A percentile compares a stretch with the other conserved stretches of the same genome.
Conservation (phyloP, 2,888 invertebrate species). For the Drosophila pseudotakahashii region DNA sequence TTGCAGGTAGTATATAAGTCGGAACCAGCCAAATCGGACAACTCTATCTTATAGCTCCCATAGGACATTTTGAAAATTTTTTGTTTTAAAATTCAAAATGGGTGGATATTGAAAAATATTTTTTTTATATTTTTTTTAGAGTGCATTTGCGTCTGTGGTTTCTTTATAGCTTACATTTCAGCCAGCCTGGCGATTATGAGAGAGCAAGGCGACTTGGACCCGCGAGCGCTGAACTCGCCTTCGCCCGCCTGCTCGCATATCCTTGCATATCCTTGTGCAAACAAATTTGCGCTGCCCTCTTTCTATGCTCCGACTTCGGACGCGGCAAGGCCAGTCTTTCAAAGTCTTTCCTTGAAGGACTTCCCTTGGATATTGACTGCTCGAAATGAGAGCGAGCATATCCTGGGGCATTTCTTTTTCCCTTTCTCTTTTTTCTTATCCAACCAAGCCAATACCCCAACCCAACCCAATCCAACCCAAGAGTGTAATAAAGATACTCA, state of each 20-base stretch:
- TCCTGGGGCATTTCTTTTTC: slow-evolving; percentile 13
- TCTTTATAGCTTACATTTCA: slow-evolving; percentile 59
- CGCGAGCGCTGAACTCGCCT: slow-evolving; percentile 81
- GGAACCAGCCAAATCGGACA: too few species aligned
- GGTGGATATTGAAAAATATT: too few species aligned
- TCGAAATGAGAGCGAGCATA: slow-evolving; percentile 46
- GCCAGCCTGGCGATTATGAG: slow-evolving; percentile 59
- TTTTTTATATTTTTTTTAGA: neutral
- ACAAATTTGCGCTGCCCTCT: slow-evolving; percentile 54
- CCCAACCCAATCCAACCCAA: neutral
- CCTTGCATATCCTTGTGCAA: slow-evolving; percentile 70
- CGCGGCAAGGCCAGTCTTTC: slow-evolving; percentile 62
- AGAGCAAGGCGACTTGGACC: slow-evolving; percentile 48
- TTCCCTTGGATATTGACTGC: slow-evolving; percentile 60
- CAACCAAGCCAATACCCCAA: neutral
- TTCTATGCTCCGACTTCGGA: slow-evolving; percentile 32
- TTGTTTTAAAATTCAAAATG: too few species aligned
- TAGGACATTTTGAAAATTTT: too few species aligned
- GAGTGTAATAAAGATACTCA: slow-evolving; percentile 82
- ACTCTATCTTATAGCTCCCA: too few species aligned
- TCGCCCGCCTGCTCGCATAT: slow-evolving; percentile 43
- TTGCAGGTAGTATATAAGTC: too few species aligned
- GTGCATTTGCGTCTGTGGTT: slow-evolving; percentile 36
- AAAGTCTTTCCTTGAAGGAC: slow-evolving; percentile 66
- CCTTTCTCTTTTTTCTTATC: too few species aligned